These are phyloP conservation scores for Microcebus ravelobensis DNA, from an alignment of 2,113 vertebrate genomes.

Conservation along the genomic window DNA sequence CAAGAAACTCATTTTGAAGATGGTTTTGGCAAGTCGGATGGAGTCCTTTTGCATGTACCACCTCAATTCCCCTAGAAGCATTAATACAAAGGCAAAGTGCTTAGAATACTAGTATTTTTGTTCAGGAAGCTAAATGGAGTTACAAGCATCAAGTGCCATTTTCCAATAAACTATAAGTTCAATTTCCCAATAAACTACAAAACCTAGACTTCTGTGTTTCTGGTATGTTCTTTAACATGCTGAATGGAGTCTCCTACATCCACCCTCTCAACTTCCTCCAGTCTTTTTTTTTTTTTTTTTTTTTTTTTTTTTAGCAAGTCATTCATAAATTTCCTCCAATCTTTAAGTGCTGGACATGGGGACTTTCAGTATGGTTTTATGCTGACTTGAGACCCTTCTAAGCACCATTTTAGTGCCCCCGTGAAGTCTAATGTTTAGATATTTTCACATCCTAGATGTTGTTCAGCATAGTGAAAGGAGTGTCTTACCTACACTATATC, in stretches of 20 bases:
- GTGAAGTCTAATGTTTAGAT: neutral
- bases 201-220: neutral
- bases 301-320: too few relatives aligned
- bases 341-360: neutral
- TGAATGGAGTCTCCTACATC: neutral
- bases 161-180: neutral
- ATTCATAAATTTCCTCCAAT: neutral
- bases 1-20: neutral
- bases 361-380: neutral
- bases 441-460: neutral
- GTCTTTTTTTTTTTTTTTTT: too few relatives aligned
- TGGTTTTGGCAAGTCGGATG: neutral
- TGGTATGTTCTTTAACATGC: neutral
- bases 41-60: neutral
- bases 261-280: neutral
- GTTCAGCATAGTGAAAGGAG: neutral
- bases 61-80: neutral
- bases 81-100: neutral
- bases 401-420: neutral
- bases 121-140: neutral
- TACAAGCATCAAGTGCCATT: neutral
- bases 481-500: neutral
- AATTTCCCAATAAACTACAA: neutral
- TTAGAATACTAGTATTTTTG: neutral
- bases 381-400: neutral